A percentile compares a stretch with the other conserved stretches of the same genome.
phyloP scores from a whole-genome alignment of 2,113 vertebrate species.

The Daphoenositta chrysoptera region DNA sequence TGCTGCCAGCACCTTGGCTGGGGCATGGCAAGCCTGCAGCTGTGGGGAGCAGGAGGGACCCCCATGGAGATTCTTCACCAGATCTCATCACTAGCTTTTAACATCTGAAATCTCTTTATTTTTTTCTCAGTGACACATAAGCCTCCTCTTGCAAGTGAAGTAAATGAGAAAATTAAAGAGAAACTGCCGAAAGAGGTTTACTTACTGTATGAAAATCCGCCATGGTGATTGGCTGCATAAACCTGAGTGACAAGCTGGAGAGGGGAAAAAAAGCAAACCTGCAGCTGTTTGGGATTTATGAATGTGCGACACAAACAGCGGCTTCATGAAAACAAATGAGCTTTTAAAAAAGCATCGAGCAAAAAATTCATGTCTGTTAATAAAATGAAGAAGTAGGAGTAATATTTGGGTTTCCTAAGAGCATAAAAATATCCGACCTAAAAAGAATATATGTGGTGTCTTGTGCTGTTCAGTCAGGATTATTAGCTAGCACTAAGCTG shows the following conservation, averaged over 20 bases:
- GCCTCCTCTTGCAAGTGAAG: neutral
- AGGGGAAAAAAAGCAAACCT: neutral
- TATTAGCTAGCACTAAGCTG: neutral
- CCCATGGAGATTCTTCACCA: neutral
- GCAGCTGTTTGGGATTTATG: neutral
- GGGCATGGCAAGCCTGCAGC: neutral
- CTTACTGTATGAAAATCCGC: neutral
- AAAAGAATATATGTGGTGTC: neutral
- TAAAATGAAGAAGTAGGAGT: neutral
- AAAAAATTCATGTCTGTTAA: neutral
- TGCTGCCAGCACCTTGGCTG: neutral
- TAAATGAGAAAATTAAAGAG: conserved; percentile 26
- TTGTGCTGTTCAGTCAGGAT: neutral
- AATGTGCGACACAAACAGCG: neutral
- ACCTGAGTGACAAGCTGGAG: neutral
- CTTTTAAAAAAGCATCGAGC: neutral
- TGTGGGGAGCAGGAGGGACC: neutral
- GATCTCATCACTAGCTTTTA: neutral
- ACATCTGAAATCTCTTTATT: neutral
- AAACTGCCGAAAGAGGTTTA: neutral
- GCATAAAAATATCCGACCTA: neutral
- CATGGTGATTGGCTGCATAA: neutral
- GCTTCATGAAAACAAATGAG: neutral
- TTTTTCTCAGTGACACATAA: neutral
- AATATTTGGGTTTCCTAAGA: neutral